phyloP scores from a whole-genome alignment of 2,797 vertebrate species.

The Gymnothorax javanicus region DNA sequence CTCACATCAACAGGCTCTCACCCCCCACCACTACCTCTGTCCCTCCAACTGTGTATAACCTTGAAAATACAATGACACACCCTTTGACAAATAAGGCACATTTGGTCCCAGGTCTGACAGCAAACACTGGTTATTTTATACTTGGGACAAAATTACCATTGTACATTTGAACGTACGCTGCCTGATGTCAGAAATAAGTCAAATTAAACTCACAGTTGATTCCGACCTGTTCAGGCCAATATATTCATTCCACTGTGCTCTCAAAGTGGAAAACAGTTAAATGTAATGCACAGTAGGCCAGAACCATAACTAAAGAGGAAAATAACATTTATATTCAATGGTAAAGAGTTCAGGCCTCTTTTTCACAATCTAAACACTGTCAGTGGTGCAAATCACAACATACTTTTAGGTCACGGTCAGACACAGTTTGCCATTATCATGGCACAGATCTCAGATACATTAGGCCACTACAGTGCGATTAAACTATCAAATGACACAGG shows the following conservation, averaged over 20 bases:
- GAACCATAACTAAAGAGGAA: background rate
- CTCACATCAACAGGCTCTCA: background rate
- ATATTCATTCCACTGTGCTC: background rate
- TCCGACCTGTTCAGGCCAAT: background rate
- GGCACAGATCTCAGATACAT: no score
- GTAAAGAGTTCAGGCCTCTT: background rate
- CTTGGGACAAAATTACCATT: background rate
- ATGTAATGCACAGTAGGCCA: background rate
- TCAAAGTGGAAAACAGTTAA: background rate
- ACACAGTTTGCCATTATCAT: no score
- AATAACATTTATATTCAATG: background rate
- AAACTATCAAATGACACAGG: no score
- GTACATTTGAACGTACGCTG: background rate
- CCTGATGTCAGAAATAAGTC: background rate
- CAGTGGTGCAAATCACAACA: no score
- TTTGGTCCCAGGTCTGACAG: background rate
- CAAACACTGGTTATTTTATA: background rate
- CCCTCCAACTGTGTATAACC: background rate
- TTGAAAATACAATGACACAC: conserved; percentile 1
- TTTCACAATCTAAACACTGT: no score
- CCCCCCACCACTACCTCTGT: background rate
- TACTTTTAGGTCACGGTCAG: no score
- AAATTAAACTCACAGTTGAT: background rate
- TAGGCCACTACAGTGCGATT: no score
- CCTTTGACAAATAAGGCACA: background rate